A percentile compares a stretch with the other conserved stretches of the same genome.
These are phyloP conservation scores for Trachelus stipa DNA, from an alignment of 2,888 invertebrate species.

Conservation along the genomic window DNA sequence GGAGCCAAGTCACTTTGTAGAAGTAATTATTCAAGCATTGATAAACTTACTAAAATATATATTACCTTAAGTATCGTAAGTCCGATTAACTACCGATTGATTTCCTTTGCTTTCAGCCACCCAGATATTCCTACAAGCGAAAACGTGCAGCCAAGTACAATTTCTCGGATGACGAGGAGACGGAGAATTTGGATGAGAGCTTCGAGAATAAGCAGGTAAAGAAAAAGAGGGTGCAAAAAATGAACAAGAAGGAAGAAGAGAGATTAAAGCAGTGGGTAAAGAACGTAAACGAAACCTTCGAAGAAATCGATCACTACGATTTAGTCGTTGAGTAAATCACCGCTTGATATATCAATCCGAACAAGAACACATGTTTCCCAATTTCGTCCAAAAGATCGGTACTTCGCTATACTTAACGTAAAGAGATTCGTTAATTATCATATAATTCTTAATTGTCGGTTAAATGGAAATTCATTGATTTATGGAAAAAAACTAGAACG, in stretches of 20 bases:
- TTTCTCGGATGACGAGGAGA: constrained; percentile 30
- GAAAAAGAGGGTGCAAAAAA: constrained; percentile 37
- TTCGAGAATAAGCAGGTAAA: constrained; percentile 19
- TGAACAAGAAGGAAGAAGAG: constrained; percentile 26
- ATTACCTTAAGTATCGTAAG: background rate
- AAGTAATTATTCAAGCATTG: background rate
- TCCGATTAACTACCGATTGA: background rate
- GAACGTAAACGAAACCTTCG: constrained; percentile 51
- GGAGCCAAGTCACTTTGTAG: constrained; percentile 8
- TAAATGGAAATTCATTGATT: background rate
- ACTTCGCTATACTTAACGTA: background rate
- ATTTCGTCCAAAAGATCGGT: background rate
- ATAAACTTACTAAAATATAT: background rate
- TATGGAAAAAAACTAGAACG: background rate
- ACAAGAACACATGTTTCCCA: background rate
- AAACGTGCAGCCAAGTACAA: constrained; percentile 38
- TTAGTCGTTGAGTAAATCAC: constrained; percentile 49
- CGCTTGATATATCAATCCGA: background rate
- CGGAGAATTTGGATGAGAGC: constrained; percentile 1
- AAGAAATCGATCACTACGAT: constrained; percentile 55
- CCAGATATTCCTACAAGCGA: constrained; percentile 53
- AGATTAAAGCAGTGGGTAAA: constrained; percentile 49
- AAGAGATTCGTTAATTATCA: background rate
- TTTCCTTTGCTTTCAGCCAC: constrained; percentile 40
- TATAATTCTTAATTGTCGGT: background rate